A percentile compares a stretch with the other conserved stretches of the same genome.
phyloP scores from a whole-genome alignment of 2,888 invertebrate genomes.

The Drosophila anceps region DNA sequence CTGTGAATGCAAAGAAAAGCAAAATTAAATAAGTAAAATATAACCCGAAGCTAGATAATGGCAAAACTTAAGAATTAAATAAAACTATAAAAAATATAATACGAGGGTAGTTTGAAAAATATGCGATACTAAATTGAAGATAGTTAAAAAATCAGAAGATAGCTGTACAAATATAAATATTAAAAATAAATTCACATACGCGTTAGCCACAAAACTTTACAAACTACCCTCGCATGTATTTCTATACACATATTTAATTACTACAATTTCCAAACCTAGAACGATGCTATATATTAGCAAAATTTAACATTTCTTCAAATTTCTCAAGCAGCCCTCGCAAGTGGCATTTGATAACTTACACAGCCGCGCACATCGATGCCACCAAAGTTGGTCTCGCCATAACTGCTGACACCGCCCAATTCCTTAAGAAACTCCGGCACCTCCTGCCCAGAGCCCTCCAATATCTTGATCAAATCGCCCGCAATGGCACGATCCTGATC shows the following conservation, averaged over 20 bases:
- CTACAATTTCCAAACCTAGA: too few species aligned
- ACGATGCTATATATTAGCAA: too few species aligned
- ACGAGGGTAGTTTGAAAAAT: background rate
- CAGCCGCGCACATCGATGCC: conserved; percentile 88
- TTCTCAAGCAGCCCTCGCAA: background rate
- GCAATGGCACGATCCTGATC: conserved; percentile 88
- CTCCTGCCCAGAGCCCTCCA: conserved; percentile 91
- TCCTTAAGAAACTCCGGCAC: conserved; percentile 91
- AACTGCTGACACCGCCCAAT: conserved; percentile 83
- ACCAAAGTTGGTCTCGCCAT: conserved; percentile 87
- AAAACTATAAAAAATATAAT: background rate
- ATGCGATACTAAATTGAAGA: background rate
- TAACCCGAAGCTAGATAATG: too few species aligned
- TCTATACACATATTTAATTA: too few species aligned
- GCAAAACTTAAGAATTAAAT: too few species aligned
- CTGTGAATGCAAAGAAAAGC: conserved; percentile 10
- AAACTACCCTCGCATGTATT: too few species aligned
- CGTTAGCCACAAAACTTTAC: too few species aligned
- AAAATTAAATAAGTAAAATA: conserved; percentile 3
- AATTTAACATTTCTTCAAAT: background rate
- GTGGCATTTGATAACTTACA: conserved; percentile 30
- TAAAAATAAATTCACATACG: too few species aligned
- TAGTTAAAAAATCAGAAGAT: too few species aligned
- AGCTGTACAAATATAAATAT: background rate
- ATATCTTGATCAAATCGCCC: conserved; percentile 89